Evolutionary conservation across 2,113 vertebrate genomes (phyloP), one percentile per base, ranked within the genome.

Genomic region (Thunnus maccoyii): DNA sequence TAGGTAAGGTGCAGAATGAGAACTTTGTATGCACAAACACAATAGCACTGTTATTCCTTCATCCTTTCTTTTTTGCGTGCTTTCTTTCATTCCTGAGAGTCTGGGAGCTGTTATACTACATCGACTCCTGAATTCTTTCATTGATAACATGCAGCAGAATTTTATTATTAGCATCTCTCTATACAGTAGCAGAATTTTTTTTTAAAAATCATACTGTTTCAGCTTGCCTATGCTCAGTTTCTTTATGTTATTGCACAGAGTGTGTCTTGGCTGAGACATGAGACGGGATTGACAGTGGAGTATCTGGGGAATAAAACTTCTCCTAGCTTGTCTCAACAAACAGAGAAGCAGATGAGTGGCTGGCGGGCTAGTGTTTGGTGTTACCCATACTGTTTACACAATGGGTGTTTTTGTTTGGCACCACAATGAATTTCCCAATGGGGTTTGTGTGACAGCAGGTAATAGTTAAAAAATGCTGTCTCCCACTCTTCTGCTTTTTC

Each of bases 291-390:
- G 83, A 80, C 74, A 78, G 82, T 78, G 32, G 16, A 72, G 81
- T 58, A 78, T 63, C 80, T 65, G 30, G 90, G 87, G 84, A 91
- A 90, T 90, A 85, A 83, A 88, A 89, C 70, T 88, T 88, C 82
- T 86, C 74, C 67, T 82, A 74, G 76, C 80, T 89, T 75, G 68
- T 86, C 80, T 88, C 52, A 76, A 81, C 74, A 90, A 82, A 82
- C 74, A 78, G 60, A 63, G 62, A 81, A 58, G 75, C 67, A 79
- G 84, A 60, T 22, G 60, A 86, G 71, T 87, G 70, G 88, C 88
- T 87, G 72, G 30, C 5, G 68, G 83, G 88, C 80, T 51, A 71
- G 64, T 61, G 76, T 84, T 84, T 90, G 78, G 77, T 86, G 36
- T 76, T 67, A 82, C 71, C 80, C 76, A 80, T 80, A 80, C 72